Evolutionary conservation across 2,113 vertebrate genomes (phyloP), one percentile per base, ranked within the genome.

Genomic region (Rhinichthys klamathensis): DNA sequence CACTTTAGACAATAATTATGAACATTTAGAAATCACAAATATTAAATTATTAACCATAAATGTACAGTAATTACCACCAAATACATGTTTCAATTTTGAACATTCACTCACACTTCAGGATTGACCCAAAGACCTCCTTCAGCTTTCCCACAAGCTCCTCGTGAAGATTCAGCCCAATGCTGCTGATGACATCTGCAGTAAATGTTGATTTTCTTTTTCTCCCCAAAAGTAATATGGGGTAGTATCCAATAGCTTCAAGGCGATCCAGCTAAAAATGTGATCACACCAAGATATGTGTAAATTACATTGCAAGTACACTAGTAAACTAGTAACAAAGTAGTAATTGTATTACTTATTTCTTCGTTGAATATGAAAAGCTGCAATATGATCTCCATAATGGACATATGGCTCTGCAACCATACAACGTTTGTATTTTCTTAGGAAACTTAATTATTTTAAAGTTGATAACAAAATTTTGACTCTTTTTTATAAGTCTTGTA

Each of bases 51-150:
- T 69, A 69, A 69, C 65, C 65, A 69, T 69, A 69, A 69, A 69
- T 69, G 65, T 69, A 69, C 65, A 69, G 65, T 69, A 69, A 69
- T 69, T 69, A 69, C 65, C 65, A 69, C 65, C 65, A 69, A 69
- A 69, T 69, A 69, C 13, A 69, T 69, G 65, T 69, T 69, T 69
- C 30, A 1, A 69, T 69, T 69, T 69, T 69, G 65, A 69, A 69
- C 65, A 69, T 69, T 16, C 4, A 69, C 65, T 69, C 65, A 32
- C 65, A 69, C 65, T 69, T 69, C 65, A 69, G 65, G 65, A 69
- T 51, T 51, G 49, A 51, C 13, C 15, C 49, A 51, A 69, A 69
- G 30, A 69, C 65, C 65, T 69, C 65, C 27, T 69, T 32, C 65
- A 69, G 65, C 65, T 69, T 69, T 69, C 65, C 65, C 65, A 69